Conservation (phyloP, 2,113 vertebrate genomes). For the Cryptotis parvus region DNA sequence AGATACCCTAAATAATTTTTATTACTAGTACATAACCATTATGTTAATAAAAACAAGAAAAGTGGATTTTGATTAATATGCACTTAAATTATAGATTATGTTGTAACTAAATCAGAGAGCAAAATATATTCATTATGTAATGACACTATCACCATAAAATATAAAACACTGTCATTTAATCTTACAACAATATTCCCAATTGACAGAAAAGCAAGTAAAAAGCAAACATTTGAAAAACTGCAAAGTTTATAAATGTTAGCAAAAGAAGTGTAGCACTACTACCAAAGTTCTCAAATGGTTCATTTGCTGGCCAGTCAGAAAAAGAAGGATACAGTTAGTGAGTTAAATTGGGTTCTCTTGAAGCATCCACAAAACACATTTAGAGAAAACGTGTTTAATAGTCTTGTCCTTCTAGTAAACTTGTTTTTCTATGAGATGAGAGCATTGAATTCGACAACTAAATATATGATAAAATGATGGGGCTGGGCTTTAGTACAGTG, state of each 20-base stretch:
- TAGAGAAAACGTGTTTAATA: not conserved
- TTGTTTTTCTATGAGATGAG: not conserved
- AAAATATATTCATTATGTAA: not conserved
- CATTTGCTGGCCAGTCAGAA: not conserved
- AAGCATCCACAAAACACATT: not conserved
- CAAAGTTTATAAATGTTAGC: not conserved
- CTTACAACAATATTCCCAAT: not conserved
- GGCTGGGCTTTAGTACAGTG: no score
- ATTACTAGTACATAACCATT: not conserved
- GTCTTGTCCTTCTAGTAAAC: not conserved
- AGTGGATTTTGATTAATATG: not conserved
- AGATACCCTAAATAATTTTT: not conserved
- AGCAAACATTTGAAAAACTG: not conserved
- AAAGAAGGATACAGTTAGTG: not conserved
- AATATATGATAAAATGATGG: no score
- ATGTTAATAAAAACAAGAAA: not conserved
- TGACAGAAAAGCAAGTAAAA: not conserved
- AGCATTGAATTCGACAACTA: not conserved
- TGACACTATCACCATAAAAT: not conserved
- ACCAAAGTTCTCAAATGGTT: constrained; percentile 14
- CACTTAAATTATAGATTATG: not conserved
- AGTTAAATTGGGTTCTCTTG: not conserved
- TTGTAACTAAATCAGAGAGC: not conserved
- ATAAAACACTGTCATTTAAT: not conserved
- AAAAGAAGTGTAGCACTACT: not conserved